Conservation (phyloP, 2,888 invertebrate species). For the Quadriops clusia region DNA sequence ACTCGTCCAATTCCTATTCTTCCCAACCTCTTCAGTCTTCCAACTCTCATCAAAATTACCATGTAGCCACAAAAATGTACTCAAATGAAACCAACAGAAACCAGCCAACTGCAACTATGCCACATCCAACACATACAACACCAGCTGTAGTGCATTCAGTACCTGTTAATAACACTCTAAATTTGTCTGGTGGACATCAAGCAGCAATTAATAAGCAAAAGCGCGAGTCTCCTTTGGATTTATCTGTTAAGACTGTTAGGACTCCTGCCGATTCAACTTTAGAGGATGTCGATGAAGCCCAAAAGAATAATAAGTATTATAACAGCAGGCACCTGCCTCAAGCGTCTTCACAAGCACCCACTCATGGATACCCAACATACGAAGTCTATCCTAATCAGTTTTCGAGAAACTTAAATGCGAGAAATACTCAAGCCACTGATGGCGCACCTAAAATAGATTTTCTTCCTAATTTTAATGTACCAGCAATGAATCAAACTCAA, state of each 20-base stretch:
- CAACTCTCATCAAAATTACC: no score
- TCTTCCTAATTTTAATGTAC: slow-evolving; percentile 57
- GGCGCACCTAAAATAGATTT: slow-evolving; percentile 68
- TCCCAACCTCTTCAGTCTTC: no score
- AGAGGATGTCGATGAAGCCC: slow-evolving; percentile 49
- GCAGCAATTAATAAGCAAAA: slow-evolving; percentile 40
- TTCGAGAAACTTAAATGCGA: slow-evolving; percentile 5
- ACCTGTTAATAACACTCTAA: no score
- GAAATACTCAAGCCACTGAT: slow-evolving; percentile 23
- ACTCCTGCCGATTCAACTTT: slow-evolving; percentile 82
- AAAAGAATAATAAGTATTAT: slow-evolving; percentile 23
- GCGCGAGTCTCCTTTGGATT: slow-evolving; percentile 70
- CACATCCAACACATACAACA: no score
- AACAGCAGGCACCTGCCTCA: slow-evolving; percentile 11
- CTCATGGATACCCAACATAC: slow-evolving; percentile 5
- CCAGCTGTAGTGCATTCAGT: not conserved
- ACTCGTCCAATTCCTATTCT: no score
- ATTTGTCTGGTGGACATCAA: no score
- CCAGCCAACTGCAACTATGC: no score
- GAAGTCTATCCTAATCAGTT: slow-evolving; percentile 5
- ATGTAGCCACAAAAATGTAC: no score
- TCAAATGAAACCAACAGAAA: no score
- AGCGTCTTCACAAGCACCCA: slow-evolving; percentile 1
- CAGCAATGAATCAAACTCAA: slow-evolving; percentile 22
- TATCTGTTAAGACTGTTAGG: slow-evolving; percentile 80